Percentiles rank a stretch among this genome's conserved stretches.
Evolutionary conservation across 2,888 invertebrate species (phyloP).

Genomic region (Leptodirus hochenwartii): DNA sequence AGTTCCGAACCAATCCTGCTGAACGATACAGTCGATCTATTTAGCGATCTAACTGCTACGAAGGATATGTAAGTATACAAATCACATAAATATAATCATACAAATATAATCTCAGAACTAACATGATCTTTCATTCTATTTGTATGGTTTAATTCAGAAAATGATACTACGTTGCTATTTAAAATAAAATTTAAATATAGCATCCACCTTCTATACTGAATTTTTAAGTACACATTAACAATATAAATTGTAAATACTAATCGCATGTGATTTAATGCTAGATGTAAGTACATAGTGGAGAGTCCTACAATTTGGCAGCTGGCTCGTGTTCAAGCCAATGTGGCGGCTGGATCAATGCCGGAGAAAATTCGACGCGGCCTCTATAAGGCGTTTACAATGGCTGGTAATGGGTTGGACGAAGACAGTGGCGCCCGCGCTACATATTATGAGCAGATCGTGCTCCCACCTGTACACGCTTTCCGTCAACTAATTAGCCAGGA

Average conservation of each 20-base stretch:
- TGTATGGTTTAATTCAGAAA: not conserved
- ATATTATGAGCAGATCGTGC: constrained; percentile 29
- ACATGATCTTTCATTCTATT: no score
- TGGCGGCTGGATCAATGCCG: constrained; percentile 32
- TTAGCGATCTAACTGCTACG: constrained; percentile 27
- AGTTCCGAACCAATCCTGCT: constrained; percentile 40
- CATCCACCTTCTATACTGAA: constrained; percentile 3
- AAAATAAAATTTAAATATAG: constrained; percentile 6
- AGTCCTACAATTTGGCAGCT: no score
- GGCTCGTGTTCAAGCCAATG: constrained; percentile 31
- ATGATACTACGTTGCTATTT: constrained; percentile 1
- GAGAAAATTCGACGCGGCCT: constrained; percentile 43
- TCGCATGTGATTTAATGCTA: no score
- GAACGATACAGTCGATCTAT: constrained; percentile 41
- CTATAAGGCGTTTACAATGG: constrained; percentile 52
- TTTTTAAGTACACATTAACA: constrained; percentile 30
- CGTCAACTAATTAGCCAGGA: no score
- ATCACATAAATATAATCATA: no score
- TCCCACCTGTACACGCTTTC: constrained; percentile 18
- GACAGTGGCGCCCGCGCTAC: constrained; percentile 17
- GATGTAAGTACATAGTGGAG: no score
- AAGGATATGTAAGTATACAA: constrained; percentile 24
- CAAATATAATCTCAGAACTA: no score
- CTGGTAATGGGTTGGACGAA: constrained; percentile 32
- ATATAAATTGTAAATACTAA: constrained; percentile 36